phyloP scores from a whole-genome alignment of 1,140 invertebrate species.

The Trachymyrmex cornetzi region DNA sequence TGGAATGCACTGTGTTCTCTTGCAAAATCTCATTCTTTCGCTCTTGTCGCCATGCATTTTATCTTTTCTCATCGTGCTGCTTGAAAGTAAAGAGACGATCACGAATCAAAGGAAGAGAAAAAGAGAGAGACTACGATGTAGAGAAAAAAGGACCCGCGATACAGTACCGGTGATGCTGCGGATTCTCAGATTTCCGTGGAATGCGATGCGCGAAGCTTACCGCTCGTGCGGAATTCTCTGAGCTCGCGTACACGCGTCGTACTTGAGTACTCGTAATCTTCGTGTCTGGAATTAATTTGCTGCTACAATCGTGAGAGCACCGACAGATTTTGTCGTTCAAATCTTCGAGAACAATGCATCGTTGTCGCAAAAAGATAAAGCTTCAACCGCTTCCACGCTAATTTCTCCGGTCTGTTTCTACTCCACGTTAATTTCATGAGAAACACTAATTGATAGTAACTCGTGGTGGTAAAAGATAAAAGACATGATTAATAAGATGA shows the following conservation, averaged over 20 bases:
- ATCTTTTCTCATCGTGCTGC: background rate
- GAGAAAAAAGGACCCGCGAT: slow-evolving; percentile 12
- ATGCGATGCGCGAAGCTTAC: slow-evolving; percentile 25
- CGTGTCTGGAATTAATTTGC: slow-evolving; percentile 46
- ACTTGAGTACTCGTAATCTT: slow-evolving; percentile 29
- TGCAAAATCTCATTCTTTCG: slow-evolving; percentile 54
- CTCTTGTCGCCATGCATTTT: background rate
- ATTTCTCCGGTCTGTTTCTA: background rate
- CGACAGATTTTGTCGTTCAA: background rate
- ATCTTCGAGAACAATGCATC: background rate
- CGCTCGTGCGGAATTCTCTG: slow-evolving; percentile 15
- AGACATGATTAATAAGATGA: background rate
- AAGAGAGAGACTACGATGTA: background rate
- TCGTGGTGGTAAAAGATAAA: background rate
- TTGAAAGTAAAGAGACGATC: background rate
- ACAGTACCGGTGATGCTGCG: slow-evolving; percentile 25
- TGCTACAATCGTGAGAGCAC: background rate
- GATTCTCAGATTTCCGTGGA: slow-evolving; percentile 53
- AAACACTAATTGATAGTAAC: background rate
- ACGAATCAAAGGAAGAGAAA: too few species aligned
- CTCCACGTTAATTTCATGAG: background rate
- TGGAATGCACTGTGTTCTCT: slow-evolving; percentile 25
- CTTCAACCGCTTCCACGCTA: background rate
- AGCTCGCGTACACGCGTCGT: slow-evolving; percentile 9
- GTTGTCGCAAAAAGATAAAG: background rate